Conservation (phyloP, 2,113 vertebrate species). For the Pseudolaguvia tuberculata region DNA sequence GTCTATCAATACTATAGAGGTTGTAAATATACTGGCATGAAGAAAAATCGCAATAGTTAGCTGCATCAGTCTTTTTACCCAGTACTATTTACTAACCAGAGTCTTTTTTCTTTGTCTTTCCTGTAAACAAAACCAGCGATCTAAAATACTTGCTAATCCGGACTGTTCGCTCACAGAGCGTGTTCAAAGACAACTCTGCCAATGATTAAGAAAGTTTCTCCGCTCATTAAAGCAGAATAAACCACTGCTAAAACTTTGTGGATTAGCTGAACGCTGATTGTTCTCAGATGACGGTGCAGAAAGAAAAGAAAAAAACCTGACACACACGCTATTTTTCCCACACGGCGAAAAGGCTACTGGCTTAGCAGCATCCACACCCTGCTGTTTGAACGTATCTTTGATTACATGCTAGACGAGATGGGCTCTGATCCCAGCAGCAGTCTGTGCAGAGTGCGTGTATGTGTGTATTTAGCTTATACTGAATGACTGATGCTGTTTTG, state of each 20-base stretch:
- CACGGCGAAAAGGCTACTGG: constrained; percentile 44
- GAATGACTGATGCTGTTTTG: too few species aligned
- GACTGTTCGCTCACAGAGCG: not conserved
- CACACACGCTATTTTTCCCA: constrained; percentile 44
- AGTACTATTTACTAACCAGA: too few species aligned
- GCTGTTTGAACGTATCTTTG: constrained; percentile 47
- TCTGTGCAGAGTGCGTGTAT: constrained; percentile 45
- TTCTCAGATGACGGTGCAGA: not conserved
- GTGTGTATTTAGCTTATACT: not conserved
- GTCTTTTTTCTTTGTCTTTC: too few species aligned
- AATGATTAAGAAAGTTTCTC: not conserved
- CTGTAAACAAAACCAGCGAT: too few species aligned
- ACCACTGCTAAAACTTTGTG: too few species aligned
- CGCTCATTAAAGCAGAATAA: not conserved
- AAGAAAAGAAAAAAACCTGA: not conserved
- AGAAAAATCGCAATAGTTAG: too few species aligned
- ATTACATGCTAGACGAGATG: constrained; percentile 44
- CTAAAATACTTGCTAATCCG: not conserved
- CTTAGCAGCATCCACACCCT: constrained; percentile 40
- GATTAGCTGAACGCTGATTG: not conserved
- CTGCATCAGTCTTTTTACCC: too few species aligned
- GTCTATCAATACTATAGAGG: too few species aligned
- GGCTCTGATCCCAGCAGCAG: constrained; percentile 57
- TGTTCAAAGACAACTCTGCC: not conserved
- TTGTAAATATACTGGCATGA: too few species aligned